A percentile compares a stretch with the other conserved stretches of the same genome.
These are phyloP conservation scores for Dendronephthya gigantea DNA, from an alignment of 64 coral and sea anemone genomes.

Conservation along the genomic window DNA sequence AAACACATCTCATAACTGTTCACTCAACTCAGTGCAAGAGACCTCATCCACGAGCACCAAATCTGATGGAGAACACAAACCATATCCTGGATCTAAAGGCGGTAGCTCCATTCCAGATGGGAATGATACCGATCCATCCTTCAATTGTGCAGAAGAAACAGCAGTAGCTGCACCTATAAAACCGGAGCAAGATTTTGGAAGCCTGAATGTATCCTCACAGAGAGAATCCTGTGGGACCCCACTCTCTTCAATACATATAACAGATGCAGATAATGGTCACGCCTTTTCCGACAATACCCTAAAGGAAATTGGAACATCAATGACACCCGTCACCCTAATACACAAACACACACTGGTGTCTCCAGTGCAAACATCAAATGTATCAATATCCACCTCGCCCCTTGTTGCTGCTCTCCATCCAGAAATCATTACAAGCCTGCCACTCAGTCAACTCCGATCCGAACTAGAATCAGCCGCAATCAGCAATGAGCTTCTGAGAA, in stretches of 20 bases:
- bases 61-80: too few relatives aligned
- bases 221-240: too few relatives aligned
- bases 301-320: not conserved
- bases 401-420: not conserved
- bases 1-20: not conserved
- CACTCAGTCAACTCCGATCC: not conserved
- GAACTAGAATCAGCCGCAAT: not conserved
- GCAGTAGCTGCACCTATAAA: too few relatives aligned
- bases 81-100: too few relatives aligned
- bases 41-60: too few relatives aligned
- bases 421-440: not conserved
- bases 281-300: too few relatives aligned
- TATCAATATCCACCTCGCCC: not conserved
- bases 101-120: too few relatives aligned
- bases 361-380: not conserved
- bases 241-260: too few relatives aligned
- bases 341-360: not conserved
- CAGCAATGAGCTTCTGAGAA: conserved; percentile 11
- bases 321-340: not conserved
- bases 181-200: too few relatives aligned
- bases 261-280: too few relatives aligned
- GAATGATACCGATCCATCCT: not conserved
- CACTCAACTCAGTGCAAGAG: too few relatives aligned
- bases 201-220: too few relatives aligned
- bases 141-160: not conserved